Evolutionary conservation across 1,140 invertebrate genomes (phyloP), one percentile per base, ranked within the genome.

Genomic region (Cherax quadricarinatus): DNA sequence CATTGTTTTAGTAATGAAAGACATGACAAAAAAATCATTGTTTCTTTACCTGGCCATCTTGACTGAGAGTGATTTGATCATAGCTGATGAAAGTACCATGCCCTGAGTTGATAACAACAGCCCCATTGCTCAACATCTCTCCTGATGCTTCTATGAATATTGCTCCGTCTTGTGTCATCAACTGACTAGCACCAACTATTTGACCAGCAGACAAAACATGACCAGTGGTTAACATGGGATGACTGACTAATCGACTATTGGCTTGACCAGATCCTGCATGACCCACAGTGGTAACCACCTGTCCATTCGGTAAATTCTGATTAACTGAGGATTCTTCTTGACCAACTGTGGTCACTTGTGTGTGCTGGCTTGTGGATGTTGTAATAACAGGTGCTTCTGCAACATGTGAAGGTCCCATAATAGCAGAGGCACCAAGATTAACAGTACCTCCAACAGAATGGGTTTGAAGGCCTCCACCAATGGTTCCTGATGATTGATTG

Each of bases 71-170:
- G 73, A 92, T 92, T 62, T 92, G 91, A 16, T 92, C 91, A 78
- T 93, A 89, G 86, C 88, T 87, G 60, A 93, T 88, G 73, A 88
- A 89, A 78, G 92, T 86, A 14, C 87, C 84, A 24, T 89, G 92
- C 30, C 81, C 84, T 21, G 92, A 79, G 82, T 87, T 93, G 30
- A 93, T 87, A 4, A 93, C 88, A 14, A 93, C 88, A 60, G 92
- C 79, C 10, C 92, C 88, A 88, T 79, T 91, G 21, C 88, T 91
- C 48, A 93, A 49, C 84, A 93, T 82, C 57, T 93, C 92, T 87
- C 88, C 82, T 48, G 92, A 85, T 48, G 92, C 88, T 62, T 93
- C 92, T 86, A 93, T 93, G 48, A 87, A 93, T 86, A 93, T 90
- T 80, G 92, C 66, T 16, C 88, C 92, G 9, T 93, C 92, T 79